Base-by-base conservation (phyloP, 2,888 invertebrate genomes). In the Heliothis peltigera region DNA sequence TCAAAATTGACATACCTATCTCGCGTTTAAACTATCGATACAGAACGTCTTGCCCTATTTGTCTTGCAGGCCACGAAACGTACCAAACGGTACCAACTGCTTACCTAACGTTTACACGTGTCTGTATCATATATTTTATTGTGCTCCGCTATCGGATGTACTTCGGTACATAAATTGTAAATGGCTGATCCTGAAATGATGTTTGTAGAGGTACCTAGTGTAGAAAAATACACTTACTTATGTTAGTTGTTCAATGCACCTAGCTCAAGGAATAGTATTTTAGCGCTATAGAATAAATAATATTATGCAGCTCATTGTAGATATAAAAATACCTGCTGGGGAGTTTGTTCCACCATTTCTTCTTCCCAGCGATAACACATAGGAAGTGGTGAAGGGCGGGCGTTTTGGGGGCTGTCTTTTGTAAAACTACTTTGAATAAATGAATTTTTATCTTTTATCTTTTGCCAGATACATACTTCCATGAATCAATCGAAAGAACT, bases 21-120 rank as follows among this genome's bases (percentile, higher is more conserved):
- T 56, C 15, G 44, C 62, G 62, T 57, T 67, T 39, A 32, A 58
- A 52, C 69, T 79, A 80, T 75, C 63, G 75, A 76, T 70, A 75
- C 59, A 67, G 62, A 64, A 65, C 65, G 82, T 78, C 61, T 79
- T 80, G 82, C 78, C 83, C 80, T 81, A 79, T 84, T 85, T 85
- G 79, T 73, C 72, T 83, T 82, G 43, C 73, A 63, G 80, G 60
- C 72, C 78, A 67, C 21, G 22, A 32, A 54, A 64, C 80, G 80
- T 80, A 80, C 80, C 79, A 79, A 79, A 80, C 79, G 64, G 80
- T 80, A 79, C 80, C 80, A 80, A 77, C 70, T 79, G 70, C 32
- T 80, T 80, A 77, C 49, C 61, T 77, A 74, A 80, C 57, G 61
- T 12, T 64, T 64, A 56, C 44, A 72, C 63, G 70, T 75, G 68